Evolutionary conservation across 1,140 invertebrate genomes (phyloP).

Genomic region (Pogonomyrmex barbatus): DNA sequence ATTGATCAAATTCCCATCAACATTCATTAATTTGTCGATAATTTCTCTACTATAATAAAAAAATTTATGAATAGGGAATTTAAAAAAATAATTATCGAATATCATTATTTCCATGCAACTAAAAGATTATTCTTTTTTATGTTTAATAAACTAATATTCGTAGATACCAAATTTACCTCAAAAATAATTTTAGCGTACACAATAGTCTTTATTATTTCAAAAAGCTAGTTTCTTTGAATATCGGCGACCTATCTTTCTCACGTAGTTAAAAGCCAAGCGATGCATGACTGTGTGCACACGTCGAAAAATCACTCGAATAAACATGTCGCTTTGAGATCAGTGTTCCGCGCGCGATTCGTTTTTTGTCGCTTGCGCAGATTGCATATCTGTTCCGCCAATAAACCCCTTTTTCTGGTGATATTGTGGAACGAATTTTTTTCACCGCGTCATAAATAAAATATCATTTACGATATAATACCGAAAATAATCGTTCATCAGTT

Average conservation of each 20-base stretch:
- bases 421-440: not conserved
- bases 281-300: not conserved
- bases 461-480: not conserved
- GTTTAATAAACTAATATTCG: not conserved
- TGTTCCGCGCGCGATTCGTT: not conserved
- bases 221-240: not conserved
- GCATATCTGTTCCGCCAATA: conserved; percentile 12
- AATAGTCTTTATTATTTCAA: not conserved
- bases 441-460: not conserved
- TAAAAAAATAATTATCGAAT: not conserved
- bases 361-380: conserved; percentile 19
- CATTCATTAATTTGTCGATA: not conserved
- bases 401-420: not conserved
- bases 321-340: conserved; percentile 40
- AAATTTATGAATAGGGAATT: not conserved
- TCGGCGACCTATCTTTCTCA: not conserved
- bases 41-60: not conserved
- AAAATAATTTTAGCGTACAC: not conserved
- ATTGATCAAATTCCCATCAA: not conserved
- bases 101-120: not conserved
- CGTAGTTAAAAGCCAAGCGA: not conserved
- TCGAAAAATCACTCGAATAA: conserved; percentile 39
- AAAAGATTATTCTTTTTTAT: not conserved
- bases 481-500: not conserved
- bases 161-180: not conserved